phyloP scores from a whole-genome alignment of 2,113 vertebrate species.

The Pseudonaja textilis region DNA sequence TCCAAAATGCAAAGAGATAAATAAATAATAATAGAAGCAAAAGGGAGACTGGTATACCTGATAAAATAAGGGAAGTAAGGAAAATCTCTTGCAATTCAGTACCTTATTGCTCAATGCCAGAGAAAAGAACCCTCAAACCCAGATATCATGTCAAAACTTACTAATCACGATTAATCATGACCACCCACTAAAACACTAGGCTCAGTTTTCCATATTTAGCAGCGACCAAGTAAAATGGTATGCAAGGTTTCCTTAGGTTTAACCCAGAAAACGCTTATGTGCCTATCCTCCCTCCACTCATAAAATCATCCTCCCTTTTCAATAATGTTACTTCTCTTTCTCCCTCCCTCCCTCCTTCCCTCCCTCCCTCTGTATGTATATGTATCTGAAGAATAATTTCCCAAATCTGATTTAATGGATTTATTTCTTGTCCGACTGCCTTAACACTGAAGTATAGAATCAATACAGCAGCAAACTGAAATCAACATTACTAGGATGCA shows the following conservation, averaged over 20 bases:
- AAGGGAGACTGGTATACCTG: background rate
- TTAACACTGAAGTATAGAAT: background rate
- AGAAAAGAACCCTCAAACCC: background rate
- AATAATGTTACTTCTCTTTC: background rate
- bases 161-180: background rate
- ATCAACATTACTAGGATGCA: background rate
- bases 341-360: background rate
- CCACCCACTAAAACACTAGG: background rate
- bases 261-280: background rate
- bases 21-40: background rate
- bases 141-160: background rate
- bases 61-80: background rate
- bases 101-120: background rate
- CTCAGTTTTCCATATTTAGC: background rate
- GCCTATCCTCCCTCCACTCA: background rate
- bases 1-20: background rate
- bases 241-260: background rate
- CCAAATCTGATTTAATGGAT: background rate
- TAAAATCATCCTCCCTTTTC: background rate
- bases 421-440: background rate
- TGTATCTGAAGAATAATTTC: background rate
- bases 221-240: background rate
- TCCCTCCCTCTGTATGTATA: background rate
- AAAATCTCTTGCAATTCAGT: background rate
- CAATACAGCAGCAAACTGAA: background rate